Evolutionary conservation across 2,113 vertebrate species (phyloP), one percentile per base, ranked within the genome.

Genomic region (Chamaea fasciata): DNA sequence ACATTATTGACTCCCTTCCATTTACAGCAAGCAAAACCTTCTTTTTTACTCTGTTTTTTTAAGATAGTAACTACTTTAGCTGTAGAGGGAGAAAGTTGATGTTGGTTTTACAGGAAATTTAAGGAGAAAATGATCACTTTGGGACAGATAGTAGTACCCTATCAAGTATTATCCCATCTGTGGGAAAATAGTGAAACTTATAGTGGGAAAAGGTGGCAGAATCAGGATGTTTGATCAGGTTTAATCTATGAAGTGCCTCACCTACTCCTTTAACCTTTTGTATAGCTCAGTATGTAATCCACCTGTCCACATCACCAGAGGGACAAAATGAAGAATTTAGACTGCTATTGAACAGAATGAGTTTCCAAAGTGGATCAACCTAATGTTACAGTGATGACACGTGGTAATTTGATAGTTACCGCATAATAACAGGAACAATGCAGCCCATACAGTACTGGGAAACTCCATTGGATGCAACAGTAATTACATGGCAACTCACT

Each of bases 351-450:
- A 92, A 60, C 52, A 50, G 92, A 92, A 95, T 84, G 69, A 85
- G 83, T 95, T 96, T 97, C 84, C 94, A 85, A 95, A 95, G 90
- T 91, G 93, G 95, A 94, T 95, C 89, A 89, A 70, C 93, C 62
- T 93, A 87, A 96, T 94, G 89, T 96, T 96, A 77, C 84, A 92
- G 94, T 90, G 93, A 95, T 97, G 94, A 95, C 92, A 97, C 47
- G 28, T 92, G 91, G 91, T 95, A 89, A 95, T 96, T 96, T 96
- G 94, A 95, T 96, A 95, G 90, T 95, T 96, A 81, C 82, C 62
- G 73, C 65, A 85, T 95, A 94, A 83, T 93, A 94, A 95, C 59
- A 73, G 75, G 92, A 95, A 93, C 91, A 96, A 76, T 92, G 80
- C 52, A 30, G 88, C 75, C 62, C 79, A 68, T 63, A 49, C 52